Percentiles rank a stretch among this genome's conserved stretches.
Conservation (phyloP, 2,113 vertebrate species). For the Grammomys surdaster region DNA sequence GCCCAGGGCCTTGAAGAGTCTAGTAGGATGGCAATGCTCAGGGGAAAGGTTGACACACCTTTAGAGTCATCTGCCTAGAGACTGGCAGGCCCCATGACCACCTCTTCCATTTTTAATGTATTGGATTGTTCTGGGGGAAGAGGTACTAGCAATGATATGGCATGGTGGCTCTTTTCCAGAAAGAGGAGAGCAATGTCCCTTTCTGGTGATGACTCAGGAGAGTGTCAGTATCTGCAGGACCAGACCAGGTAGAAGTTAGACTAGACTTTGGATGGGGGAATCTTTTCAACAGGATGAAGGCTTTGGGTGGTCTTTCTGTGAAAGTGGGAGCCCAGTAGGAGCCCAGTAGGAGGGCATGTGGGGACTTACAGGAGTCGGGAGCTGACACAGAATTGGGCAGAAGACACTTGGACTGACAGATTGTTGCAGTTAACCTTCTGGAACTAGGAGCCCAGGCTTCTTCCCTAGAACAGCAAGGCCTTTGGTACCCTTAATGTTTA, state of each 20-base stretch:
- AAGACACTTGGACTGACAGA: not conserved
- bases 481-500: not conserved
- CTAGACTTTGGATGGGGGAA: not conserved
- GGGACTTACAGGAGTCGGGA: not conserved
- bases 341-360: not conserved
- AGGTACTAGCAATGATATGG: not conserved
- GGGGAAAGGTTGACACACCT: not conserved
- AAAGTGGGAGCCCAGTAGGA: not conserved
- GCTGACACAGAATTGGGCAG: not conserved
- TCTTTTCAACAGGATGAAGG: not conserved
- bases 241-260: not conserved
- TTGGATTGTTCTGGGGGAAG: not conserved
- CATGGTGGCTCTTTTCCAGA: not conserved
- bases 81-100: not conserved
- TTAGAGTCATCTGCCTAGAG: not conserved
- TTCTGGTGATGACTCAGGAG: not conserved
- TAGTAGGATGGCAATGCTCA: not conserved
- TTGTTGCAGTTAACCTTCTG: not conserved
- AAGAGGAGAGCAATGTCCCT: not conserved
- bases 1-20: not conserved
- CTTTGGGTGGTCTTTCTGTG: not conserved
- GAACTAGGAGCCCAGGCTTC: not conserved
- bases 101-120: not conserved
- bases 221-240: not conserved
- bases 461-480: not conserved